phyloP scores from a whole-genome alignment of 2,888 invertebrate species.

The Cryptus viduatorius region DNA sequence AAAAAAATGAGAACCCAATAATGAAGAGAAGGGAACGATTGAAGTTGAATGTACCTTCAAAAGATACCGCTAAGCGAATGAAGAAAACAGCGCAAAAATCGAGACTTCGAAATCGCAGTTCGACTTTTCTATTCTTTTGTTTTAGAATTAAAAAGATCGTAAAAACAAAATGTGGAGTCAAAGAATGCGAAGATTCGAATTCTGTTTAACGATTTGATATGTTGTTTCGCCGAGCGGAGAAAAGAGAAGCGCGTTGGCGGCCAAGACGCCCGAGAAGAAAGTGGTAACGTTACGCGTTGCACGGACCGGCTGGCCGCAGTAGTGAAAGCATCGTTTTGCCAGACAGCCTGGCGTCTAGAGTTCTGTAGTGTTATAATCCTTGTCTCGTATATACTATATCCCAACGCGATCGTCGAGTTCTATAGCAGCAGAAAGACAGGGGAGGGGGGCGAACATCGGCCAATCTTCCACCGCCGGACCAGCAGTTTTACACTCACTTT shows the following conservation, averaged over 20 bases:
- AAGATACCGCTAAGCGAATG: background rate
- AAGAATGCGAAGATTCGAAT: background rate
- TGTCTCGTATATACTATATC: slow-evolving; percentile 19
- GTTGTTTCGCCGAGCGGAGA: background rate
- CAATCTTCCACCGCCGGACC: slow-evolving; percentile 21
- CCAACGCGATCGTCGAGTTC: slow-evolving; percentile 15
- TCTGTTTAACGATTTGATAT: background rate
- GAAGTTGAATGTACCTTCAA: background rate
- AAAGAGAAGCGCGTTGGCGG: background rate
- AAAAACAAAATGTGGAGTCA: background rate
- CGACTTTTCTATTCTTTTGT: no score
- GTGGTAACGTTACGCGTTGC: slow-evolving; percentile 18
- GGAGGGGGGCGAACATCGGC: slow-evolving; percentile 6
- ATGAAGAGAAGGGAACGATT: background rate
- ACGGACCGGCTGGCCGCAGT: slow-evolving; percentile 58
- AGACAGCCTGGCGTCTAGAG: slow-evolving; percentile 72
- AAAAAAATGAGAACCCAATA: slow-evolving; percentile 15
- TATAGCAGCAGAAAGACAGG: background rate
- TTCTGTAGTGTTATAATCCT: slow-evolving; percentile 30
- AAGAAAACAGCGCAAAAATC: background rate
- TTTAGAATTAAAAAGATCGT: background rate
- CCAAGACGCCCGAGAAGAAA: slow-evolving; percentile 24
- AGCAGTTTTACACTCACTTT: slow-evolving; percentile 1
- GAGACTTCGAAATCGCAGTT: background rate
- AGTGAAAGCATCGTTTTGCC: slow-evolving; percentile 69